A percentile compares a stretch with the other conserved stretches of the same genome.
Conservation (phyloP, 2,113 vertebrate genomes). For the Poeciliopsis turrubarensis region DNA sequence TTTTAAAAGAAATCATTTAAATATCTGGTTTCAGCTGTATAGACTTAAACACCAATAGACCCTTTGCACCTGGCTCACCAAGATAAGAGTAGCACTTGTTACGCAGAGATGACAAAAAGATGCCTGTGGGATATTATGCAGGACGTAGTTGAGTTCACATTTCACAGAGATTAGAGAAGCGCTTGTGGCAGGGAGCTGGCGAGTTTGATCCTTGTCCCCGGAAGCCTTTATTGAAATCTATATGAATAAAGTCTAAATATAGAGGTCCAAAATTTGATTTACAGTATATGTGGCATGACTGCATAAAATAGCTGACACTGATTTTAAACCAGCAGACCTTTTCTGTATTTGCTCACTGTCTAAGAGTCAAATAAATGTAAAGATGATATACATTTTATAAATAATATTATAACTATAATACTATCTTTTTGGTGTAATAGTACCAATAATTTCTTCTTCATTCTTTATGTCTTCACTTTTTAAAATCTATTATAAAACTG, state of each 20-base stretch:
- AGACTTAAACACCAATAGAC: neutral
- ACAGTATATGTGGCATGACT: neutral
- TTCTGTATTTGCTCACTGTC: neutral
- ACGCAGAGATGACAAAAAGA: neutral
- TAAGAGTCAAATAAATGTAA: neutral
- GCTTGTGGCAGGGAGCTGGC: neutral
- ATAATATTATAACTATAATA: too few species aligned
- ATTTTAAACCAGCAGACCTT: neutral
- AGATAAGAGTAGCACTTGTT: neutral
- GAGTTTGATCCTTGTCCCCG: too few species aligned
- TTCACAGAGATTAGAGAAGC: neutral
- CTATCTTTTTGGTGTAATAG: too few species aligned
- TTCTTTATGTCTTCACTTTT: too few species aligned
- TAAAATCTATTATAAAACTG: too few species aligned
- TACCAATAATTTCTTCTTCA: too few species aligned
- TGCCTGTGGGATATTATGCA: neutral
- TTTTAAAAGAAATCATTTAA: neutral
- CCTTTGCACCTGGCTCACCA: neutral
- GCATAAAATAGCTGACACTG: neutral
- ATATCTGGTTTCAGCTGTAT: neutral
- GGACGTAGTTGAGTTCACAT: neutral
- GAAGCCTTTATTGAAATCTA: neutral
- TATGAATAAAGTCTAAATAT: neutral
- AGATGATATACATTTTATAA: neutral
- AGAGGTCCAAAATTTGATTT: neutral